phyloP scores from a whole-genome alignment of 2,113 vertebrate species.

The Neodon shergylaensis region DNA sequence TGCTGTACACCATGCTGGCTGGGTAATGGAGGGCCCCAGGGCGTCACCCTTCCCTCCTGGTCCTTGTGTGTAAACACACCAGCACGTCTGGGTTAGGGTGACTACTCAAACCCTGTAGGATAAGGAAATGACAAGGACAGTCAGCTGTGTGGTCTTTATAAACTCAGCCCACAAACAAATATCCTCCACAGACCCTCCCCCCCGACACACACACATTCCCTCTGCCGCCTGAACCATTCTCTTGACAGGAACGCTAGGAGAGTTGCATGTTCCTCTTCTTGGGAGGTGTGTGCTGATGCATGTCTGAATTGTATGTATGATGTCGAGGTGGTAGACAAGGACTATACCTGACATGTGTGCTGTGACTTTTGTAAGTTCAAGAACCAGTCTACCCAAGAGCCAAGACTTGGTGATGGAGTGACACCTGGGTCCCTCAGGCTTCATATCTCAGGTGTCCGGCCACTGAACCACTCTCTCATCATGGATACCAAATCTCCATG shows the following conservation, averaged over 20 bases:
- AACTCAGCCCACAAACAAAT: neutral
- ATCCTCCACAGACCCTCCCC: accelerated
- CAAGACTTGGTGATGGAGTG: neutral
- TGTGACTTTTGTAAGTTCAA: accelerated
- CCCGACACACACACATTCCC: neutral
- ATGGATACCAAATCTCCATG: accelerated
- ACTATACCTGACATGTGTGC: accelerated
- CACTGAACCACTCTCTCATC: accelerated
- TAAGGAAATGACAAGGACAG: neutral
- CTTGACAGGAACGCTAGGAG: neutral
- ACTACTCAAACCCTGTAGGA: neutral
- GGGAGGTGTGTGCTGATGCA: accelerated
- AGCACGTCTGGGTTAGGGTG: neutral
- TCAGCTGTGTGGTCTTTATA: accelerated
- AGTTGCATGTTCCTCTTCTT: too few species aligned
- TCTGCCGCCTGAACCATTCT: too few species aligned
- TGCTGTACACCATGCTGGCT: constrained; percentile 96
- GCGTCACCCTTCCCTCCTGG: too few species aligned
- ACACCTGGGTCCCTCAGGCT: neutral
- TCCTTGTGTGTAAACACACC: neutral
- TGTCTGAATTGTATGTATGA: accelerated
- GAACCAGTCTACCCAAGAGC: neutral
- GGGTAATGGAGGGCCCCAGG: constrained; percentile 84
- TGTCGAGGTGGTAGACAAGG: accelerated
- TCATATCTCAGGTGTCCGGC: accelerated